A percentile compares a stretch with the other conserved stretches of the same genome.
phyloP scores from a whole-genome alignment of 2,797 vertebrate genomes.

The Morelia viridis region DNA sequence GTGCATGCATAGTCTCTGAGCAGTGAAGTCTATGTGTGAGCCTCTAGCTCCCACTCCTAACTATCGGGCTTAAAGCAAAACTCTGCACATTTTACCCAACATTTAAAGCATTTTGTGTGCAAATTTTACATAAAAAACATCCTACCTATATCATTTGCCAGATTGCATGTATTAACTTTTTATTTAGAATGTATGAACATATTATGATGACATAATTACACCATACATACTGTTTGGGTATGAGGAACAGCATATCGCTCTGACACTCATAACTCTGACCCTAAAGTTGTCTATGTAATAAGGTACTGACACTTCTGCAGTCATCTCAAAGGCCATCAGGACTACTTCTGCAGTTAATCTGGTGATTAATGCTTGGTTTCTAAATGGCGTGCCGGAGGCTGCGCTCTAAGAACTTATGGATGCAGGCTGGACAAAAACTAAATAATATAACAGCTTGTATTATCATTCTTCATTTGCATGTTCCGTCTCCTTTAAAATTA shows the following conservation, averaged over 20 bases:
- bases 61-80: background rate
- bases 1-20: background rate
- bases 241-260: background rate
- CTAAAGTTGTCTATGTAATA: background rate
- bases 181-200: background rate
- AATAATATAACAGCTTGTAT: background rate
- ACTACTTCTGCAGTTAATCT: background rate
- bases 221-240: background rate
- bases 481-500: background rate
- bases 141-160: background rate
- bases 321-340: background rate
- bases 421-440: background rate
- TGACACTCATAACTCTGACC: background rate
- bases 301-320: background rate
- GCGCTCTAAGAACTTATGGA: background rate
- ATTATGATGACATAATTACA: background rate
- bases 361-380: background rate
- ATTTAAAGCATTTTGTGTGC: background rate
- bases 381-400: background rate
- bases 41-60: background rate
- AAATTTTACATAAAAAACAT: background rate
- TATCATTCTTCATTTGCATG: background rate
- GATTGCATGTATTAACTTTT: background rate
- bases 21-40: background rate
- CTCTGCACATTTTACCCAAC: background rate